phyloP scores from a whole-genome alignment of 1,140 invertebrate species.

The Planococcus citri region DNA sequence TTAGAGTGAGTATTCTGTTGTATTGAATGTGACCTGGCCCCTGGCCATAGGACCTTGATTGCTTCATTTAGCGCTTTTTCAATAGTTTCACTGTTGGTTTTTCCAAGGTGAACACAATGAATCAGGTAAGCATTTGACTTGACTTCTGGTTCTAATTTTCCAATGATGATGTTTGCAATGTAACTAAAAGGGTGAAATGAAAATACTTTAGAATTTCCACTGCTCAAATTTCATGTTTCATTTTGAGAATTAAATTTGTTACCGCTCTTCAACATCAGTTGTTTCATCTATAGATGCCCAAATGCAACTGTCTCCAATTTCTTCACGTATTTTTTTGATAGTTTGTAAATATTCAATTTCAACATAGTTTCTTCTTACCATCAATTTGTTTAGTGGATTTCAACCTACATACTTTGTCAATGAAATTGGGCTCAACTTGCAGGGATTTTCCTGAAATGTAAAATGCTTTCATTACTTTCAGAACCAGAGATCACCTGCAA shows the following conservation, averaged over 20 bases:
- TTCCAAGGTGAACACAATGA: not conserved
- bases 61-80: not conserved
- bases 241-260: no score
- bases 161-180: not conserved
- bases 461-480: no score
- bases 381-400: constrained; percentile 8
- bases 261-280: not conserved
- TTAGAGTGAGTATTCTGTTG: not conserved
- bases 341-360: not conserved
- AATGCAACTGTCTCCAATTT: not conserved
- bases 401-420: constrained; percentile 12
- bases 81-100: constrained; percentile 11
- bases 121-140: not conserved
- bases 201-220: not conserved
- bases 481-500: no score
- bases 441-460: no score
- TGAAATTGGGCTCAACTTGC: no score
- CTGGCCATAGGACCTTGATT: constrained; percentile 13
- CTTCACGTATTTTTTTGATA: not conserved
- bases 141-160: not conserved
- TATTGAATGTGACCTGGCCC: constrained; percentile 4
- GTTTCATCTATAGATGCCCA: not conserved
- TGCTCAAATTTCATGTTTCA: no score
- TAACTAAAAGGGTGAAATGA: not conserved
- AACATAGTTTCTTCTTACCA: constrained; percentile 14